Conservation (phyloP, 2,113 vertebrate species). For the Vulpes ferrilata region DNA sequence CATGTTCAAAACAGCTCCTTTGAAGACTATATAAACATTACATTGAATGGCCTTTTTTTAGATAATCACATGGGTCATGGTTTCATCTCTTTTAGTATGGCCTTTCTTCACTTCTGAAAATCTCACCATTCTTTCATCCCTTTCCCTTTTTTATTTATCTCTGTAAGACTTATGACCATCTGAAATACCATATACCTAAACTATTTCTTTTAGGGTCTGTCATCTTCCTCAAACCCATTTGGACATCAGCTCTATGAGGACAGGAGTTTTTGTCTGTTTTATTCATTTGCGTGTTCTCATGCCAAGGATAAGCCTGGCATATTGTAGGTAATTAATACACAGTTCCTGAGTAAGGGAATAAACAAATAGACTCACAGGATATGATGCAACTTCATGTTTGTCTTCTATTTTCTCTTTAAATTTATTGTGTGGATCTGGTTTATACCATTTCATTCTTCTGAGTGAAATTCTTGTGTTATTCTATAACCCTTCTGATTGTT, state of each 20-base stretch:
- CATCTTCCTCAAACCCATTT: neutral
- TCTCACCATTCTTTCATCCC: neutral
- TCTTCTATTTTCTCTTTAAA: neutral
- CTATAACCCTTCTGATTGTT: neutral
- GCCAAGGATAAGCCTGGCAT: neutral
- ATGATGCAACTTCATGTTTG: neutral
- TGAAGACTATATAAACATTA: slow-evolving; percentile 1
- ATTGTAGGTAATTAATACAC: neutral
- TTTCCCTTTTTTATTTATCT: neutral
- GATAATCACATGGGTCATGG: neutral
- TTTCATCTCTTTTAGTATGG: neutral
- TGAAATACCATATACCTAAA: neutral
- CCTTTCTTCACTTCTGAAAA: neutral
- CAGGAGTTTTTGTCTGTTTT: neutral
- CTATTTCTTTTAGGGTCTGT: neutral
- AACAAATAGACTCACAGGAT: neutral
- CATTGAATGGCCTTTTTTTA: neutral
- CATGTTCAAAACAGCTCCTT: neutral
- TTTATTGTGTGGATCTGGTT: neutral
- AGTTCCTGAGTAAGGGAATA: neutral
- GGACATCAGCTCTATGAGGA: neutral
- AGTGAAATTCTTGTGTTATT: neutral
- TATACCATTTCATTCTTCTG: neutral
- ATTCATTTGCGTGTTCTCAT: neutral
- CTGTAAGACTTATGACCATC: neutral